Conservation (phyloP, 1,140 invertebrate genomes). For the Ceratosolen solmsi region DNA sequence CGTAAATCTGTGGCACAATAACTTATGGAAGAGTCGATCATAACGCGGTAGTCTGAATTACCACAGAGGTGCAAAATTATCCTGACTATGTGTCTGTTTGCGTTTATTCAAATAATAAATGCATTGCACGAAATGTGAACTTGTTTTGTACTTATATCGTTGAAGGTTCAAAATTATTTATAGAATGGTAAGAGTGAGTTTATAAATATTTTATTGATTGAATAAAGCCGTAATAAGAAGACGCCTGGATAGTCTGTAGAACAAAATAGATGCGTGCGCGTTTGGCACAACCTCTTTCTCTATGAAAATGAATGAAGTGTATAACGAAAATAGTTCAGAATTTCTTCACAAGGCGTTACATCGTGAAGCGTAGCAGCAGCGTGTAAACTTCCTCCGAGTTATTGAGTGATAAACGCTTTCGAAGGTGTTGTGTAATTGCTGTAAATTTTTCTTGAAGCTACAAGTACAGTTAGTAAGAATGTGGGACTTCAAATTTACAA, state of each 20-base stretch:
- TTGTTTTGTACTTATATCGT: not conserved
- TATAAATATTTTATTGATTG: not conserved
- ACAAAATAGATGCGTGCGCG: not conserved
- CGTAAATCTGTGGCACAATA: not conserved
- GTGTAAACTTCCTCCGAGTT: not conserved
- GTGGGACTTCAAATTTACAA: not conserved
- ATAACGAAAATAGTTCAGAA: not conserved
- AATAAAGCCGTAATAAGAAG: not conserved
- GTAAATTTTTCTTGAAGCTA: conserved; percentile 5
- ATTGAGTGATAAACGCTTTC: conserved; percentile 3
- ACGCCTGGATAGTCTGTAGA: not conserved
- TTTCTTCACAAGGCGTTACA: not conserved
- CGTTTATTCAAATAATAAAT: not conserved
- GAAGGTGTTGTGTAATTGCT: conserved; percentile 16
- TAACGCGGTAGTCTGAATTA: not conserved
- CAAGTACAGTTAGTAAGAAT: conserved; percentile 4
- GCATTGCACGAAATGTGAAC: not conserved
- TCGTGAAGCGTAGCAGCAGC: not conserved
- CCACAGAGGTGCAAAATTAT: not conserved
- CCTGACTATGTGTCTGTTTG: not conserved
- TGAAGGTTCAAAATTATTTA: not conserved
- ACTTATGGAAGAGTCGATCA: not conserved
- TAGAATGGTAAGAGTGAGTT: not conserved
- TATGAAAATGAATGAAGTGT: not conserved
- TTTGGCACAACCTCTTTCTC: not conserved